Evolutionary conservation across 2,797 vertebrate species (phyloP), one percentile per base, ranked within the genome.

Genomic region (Tenualosa ilisha): DNA sequence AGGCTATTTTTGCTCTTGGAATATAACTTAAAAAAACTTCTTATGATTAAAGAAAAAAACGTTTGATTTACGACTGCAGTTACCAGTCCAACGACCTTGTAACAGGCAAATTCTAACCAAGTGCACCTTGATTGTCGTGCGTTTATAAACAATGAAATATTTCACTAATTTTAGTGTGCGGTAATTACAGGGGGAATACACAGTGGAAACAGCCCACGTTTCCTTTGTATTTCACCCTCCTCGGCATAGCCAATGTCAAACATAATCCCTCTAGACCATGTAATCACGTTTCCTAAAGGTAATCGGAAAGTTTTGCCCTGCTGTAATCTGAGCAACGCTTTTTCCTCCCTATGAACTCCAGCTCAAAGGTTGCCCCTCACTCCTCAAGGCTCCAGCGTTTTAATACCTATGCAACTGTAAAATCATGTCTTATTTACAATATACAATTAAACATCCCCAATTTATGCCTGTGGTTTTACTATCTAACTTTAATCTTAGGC

Each of bases 241-340:
- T 31, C 7, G 31, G 65, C 43, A 56, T 81, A 53, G 51, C 68
- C 54, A 81, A 84, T 40, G 51, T 79, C 84, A 40, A 79, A n/a
- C 50, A 53, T 37, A 53, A 84, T 81, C 68, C 31, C 31, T 37
- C 83, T 79, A 50, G 72, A 26, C 49, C 61, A 72, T 79, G 72
- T 79, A 79, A 79, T 79, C 72, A 79, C 72, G 72, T 79, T 79
- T 79, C 72, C 72, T 79, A 79, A 79, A 79, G 72, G 72, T 79
- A 79, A 79, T 79, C 72, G 72, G 72, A 79, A 79, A 79, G 72
- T 79, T 79, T 79, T 79, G 72, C 72, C 40, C 40, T 79, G 72
- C 6, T 79, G 72, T 79, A 79, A 79, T 46, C 72, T 1, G 72
- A 79, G 72, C 72, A 79, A 46, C 72, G 17, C 72, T 43, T 79